Evolutionary conservation across 1,140 invertebrate genomes (phyloP), one percentile per base, ranked within the genome.

Genomic region (Drosophila burlai): DNA sequence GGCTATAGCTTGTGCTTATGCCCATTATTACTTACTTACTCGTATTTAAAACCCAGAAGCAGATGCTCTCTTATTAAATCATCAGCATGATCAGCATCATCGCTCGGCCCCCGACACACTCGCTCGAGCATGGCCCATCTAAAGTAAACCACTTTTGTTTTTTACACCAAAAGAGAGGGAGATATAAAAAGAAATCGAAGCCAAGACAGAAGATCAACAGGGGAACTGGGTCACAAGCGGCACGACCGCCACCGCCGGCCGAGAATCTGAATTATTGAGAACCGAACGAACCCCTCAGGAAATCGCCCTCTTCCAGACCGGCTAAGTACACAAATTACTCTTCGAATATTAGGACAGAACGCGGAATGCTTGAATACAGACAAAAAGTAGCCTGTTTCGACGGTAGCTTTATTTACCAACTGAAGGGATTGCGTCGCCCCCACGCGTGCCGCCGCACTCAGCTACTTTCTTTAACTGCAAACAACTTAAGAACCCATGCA

Each of bases 401-500:
- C 1, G 3, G 31, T 9, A 43, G 4, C 18, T n/a, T 3, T 36
- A 29, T 15, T 42, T 21, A 6, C 9, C 9, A 34, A 18, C 11
- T 13, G 7, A 18, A 15, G 21, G 21, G 13, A 29, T 21, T 16
- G 1, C 34, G 10, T 7, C 21, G 49, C 3, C 45, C 46, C 43
- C 78, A 66, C 83, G 72, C 49, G 80, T 46, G 76, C 42, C 50
- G 31, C 29, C 54, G 36, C 29, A 89, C 81, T 89, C 26, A 61
- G 69, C 81, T 75, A 89, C 81, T 82, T 83, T 87, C 81, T 78
- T 81, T 62, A 86, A 81, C 55, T 16, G 52, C 74, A 67, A 81
- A 83, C 52, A 80, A 52, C 18, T 68, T 16, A 65, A 45, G 18
- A 52, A 68, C 15, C 21, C n/a, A 26, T 47, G 43, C 42, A 62